Evolutionary conservation across 2,113 vertebrate species (phyloP).

Genomic region (Psephotus haematonotus): DNA sequence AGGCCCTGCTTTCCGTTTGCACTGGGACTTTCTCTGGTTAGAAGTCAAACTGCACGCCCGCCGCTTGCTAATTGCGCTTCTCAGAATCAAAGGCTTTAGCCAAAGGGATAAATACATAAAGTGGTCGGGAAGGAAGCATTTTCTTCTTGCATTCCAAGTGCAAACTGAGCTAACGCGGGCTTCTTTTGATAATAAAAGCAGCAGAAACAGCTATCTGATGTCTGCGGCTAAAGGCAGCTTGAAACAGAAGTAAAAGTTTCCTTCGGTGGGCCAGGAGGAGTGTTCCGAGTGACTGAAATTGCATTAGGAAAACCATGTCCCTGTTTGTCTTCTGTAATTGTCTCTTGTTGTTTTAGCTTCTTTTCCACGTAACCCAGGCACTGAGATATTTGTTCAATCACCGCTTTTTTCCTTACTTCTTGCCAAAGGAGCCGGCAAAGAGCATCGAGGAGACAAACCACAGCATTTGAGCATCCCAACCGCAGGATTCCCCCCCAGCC

Average conservation of each 20-base stretch:
- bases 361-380: background rate
- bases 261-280: background rate
- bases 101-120: constrained; percentile 62
- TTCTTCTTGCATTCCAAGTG: constrained; percentile 27
- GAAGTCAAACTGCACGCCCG: constrained; percentile 19
- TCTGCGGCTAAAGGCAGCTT: constrained; percentile 12
- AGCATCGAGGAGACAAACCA: rapidly evolving
- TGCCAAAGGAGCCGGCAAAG: background rate
- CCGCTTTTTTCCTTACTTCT: background rate
- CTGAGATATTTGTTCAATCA: background rate
- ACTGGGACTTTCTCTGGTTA: background rate
- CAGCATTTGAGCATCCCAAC: rapidly evolving
- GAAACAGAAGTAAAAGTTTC: background rate
- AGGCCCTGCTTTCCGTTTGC: background rate
- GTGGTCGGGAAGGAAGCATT: constrained; percentile 45
- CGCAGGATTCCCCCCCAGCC: rapidly evolving
- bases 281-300: background rate
- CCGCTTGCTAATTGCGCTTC: constrained; percentile 46
- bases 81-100: constrained; percentile 63
- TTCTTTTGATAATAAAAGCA: constrained; percentile 35
- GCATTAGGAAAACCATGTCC: background rate
- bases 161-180: background rate
- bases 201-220: constrained; percentile 13
- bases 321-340: background rate
- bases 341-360: background rate